Percentiles rank a stretch among this genome's conserved stretches.
These are phyloP conservation scores for Heliothis peltigera DNA, from an alignment of 2,888 invertebrate genomes.

Conservation along the genomic window DNA sequence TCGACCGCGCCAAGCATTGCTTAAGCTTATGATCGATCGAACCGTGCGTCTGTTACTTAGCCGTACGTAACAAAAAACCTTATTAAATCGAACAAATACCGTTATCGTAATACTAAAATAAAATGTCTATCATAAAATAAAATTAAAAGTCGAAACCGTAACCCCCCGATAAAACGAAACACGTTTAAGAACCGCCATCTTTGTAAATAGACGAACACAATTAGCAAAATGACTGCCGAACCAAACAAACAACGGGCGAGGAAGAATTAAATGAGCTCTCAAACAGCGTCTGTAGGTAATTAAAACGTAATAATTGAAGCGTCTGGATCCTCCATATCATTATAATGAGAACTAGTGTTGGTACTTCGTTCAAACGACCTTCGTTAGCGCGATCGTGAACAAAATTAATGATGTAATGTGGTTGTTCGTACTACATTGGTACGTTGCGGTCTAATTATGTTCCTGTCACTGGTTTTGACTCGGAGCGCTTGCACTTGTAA, in stretches of 20 bases:
- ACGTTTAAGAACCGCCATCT: conserved; percentile 37
- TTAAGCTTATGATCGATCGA: no score
- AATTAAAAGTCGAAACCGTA: conserved; percentile 38
- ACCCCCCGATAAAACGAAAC: conserved; percentile 45
- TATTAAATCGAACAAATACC: conserved; percentile 27
- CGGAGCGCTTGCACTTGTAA: conserved; percentile 40
- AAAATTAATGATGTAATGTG: conserved; percentile 60
- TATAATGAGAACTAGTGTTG: conserved; percentile 58
- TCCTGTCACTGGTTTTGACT: conserved; percentile 53
- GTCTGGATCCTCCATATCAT: conserved; percentile 50
- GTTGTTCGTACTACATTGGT: conserved; percentile 48
- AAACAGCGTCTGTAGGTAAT: conserved; percentile 57
- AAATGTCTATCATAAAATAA: conserved; percentile 34
- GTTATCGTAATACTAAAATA: conserved; percentile 25
- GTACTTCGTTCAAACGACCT: conserved; percentile 50
- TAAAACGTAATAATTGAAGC: conserved; percentile 63
- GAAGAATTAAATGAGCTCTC: conserved; percentile 48
- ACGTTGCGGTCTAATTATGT: conserved; percentile 62
- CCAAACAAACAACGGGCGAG: conserved; percentile 46
- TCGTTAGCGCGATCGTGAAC: conserved; percentile 61
- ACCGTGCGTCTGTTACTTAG: no score
- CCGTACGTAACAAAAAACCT: no score
- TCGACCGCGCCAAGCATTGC: no score
- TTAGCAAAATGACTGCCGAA: conserved; percentile 46
- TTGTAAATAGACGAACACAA: conserved; percentile 49